These are phyloP conservation scores for Catharus fuscescens DNA, from an alignment of 2,113 vertebrate genomes.

Conservation along the genomic window DNA sequence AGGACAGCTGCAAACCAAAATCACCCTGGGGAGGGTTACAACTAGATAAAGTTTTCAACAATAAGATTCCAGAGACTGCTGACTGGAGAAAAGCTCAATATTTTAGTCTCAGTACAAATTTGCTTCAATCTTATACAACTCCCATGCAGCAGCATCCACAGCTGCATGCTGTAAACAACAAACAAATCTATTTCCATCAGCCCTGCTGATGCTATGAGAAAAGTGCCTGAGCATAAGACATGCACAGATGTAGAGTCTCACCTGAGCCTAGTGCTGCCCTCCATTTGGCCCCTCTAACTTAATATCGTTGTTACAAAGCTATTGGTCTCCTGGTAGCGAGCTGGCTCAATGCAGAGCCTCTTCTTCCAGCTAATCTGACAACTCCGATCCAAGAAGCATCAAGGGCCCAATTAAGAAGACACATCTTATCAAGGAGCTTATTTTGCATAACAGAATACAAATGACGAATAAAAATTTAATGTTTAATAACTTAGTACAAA, in stretches of 20 bases:
- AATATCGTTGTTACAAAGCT: conserved; percentile 87
- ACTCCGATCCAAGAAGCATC: conserved; percentile 90
- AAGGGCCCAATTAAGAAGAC: conserved; percentile 94
- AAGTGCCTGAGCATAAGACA: conserved; percentile 83
- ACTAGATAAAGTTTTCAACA: conserved; percentile 88
- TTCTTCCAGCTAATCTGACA: conserved; percentile 88
- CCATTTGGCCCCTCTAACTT: conserved; percentile 86
- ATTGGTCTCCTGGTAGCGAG: conserved; percentile 85
- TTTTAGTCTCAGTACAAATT: conserved; percentile 88
- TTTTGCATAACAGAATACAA: conserved; percentile 95
- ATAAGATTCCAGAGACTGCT: conserved; percentile 87
- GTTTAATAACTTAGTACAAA: conserved; percentile 94
- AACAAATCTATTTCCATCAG: conserved; percentile 88
- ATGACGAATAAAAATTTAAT: conserved; percentile 93
- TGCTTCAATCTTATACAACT: conserved; percentile 86
- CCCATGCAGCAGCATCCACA: conserved; percentile 88
- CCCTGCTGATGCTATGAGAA: conserved; percentile 86
- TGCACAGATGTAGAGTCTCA: conserved; percentile 91
- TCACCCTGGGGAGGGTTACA: conserved; percentile 81
- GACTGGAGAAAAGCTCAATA: conserved; percentile 84
- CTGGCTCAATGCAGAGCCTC: conserved; percentile 82
- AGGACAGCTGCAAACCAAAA: conserved; percentile 85
- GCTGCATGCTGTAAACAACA: conserved; percentile 92
- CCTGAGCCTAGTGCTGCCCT: conserved; percentile 89
- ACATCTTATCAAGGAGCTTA: conserved; percentile 94